These are phyloP conservation scores for Campoletis raptor DNA, from an alignment of 2,888 invertebrate genomes.

Conservation along the genomic window DNA sequence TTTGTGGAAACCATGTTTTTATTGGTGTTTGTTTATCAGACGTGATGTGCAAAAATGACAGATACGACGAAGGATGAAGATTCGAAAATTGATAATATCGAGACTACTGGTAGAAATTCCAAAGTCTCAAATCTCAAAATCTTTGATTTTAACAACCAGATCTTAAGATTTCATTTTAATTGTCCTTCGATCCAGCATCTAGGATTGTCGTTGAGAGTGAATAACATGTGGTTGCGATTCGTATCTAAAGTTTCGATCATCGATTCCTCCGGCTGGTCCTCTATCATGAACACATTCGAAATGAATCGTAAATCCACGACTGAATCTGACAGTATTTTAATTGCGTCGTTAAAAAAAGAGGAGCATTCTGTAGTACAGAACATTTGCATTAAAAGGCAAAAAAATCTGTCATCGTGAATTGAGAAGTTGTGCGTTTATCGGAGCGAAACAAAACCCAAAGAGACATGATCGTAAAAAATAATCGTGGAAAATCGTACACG, in stretches of 20 bases:
- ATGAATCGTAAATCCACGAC: conserved; percentile 34
- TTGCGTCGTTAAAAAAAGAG: conserved; percentile 10
- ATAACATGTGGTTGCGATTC: conserved; percentile 55
- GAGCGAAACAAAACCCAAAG: not conserved
- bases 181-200: conserved; percentile 43
- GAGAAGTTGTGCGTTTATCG: conserved; percentile 7
- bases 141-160: conserved; percentile 52
- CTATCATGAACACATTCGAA: conserved; percentile 6
- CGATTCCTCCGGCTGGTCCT: conserved; percentile 46
- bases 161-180: conserved; percentile 29
- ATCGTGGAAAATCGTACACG: not conserved
- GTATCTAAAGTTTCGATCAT: conserved; percentile 60
- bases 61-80: not conserved
- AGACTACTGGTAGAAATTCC: conserved; percentile 31
- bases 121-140: conserved; percentile 22
- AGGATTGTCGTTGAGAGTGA: conserved; percentile 48
- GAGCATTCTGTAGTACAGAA: conserved; percentile 48
- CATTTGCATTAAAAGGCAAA: conserved; percentile 59
- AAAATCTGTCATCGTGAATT: conserved; percentile 11
- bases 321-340: conserved; percentile 17
- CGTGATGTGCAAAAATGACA: not conserved
- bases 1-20: not conserved
- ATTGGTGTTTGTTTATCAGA: not conserved
- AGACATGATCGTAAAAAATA: not conserved
- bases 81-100: conserved; percentile 42